A percentile compares a stretch with the other conserved stretches of the same genome.
Evolutionary conservation across 2,797 vertebrate genomes (phyloP).

Genomic region (Alectoris magna): DNA sequence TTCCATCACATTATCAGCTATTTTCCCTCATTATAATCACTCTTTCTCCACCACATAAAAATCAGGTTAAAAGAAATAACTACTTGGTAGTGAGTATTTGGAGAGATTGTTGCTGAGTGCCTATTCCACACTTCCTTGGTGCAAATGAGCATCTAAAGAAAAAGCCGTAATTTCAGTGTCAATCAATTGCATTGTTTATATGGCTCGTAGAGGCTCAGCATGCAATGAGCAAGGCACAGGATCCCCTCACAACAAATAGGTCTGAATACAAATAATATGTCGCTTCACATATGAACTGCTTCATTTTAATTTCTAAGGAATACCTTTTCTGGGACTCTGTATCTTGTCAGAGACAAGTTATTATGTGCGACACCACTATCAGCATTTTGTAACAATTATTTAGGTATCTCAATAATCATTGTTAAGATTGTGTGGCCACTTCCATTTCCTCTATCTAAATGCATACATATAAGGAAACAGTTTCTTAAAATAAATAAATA

Average conservation of each 20-base stretch:
- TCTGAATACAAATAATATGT: not conserved
- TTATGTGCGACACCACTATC: not conserved
- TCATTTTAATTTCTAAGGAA: not conserved
- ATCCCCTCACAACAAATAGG: not conserved
- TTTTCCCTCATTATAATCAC: not conserved
- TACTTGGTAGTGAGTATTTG: not conserved
- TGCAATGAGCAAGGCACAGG: not conserved
- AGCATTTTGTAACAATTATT: not conserved
- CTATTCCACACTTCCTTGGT: not conserved
- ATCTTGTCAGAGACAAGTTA: not conserved
- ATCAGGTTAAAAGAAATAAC: slow-evolving; percentile 18
- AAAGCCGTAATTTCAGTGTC: not conserved
- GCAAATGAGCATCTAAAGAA: not conserved
- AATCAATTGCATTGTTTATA: not conserved
- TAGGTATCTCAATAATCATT: not conserved
- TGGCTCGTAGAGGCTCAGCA: not conserved
- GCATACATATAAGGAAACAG: not conserved
- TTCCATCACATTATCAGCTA: not conserved
- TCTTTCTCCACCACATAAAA: not conserved
- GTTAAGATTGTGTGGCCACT: not conserved
- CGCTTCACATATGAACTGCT: not conserved
- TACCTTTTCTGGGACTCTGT: not conserved
- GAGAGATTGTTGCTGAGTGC: not conserved
- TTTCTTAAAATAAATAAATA: not conserved
- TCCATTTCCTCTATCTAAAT: not conserved